Conservation (phyloP, 2,888 invertebrate genomes). For the Halictus quadricinctus region DNA sequence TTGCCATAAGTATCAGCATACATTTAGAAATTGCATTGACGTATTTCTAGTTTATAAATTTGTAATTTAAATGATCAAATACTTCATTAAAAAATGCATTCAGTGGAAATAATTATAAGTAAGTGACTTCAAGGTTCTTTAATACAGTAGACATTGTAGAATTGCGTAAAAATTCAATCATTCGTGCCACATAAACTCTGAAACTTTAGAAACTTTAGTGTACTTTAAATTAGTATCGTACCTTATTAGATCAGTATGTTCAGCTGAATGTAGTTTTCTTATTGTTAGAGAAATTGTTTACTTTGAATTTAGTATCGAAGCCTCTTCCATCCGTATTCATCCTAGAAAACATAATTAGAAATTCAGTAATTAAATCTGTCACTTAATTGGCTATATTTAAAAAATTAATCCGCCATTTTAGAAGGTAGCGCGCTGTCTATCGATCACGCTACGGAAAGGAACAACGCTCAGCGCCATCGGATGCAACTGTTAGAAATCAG, state of each 20-base stretch:
- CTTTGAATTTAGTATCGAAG: neutral
- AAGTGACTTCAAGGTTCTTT: neutral
- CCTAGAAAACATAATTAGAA: neutral
- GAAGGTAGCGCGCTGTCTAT: neutral
- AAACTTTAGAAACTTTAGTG: neutral
- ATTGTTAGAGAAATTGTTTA: neutral
- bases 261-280: neutral
- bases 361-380: neutral
- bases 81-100: neutral
- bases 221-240: neutral
- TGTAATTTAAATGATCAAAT: neutral
- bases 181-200: too few relatives aligned
- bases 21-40: too few relatives aligned
- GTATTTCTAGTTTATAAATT: neutral
- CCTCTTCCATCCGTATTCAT: neutral
- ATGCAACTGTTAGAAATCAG: neutral
- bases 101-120: slow-evolving; percentile 6
- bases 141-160: neutral
- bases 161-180: neutral
- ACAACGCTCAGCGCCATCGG: neutral
- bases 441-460: neutral
- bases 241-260: neutral
- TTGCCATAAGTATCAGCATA: neutral
- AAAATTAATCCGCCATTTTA: neutral
- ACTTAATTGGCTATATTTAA: too few relatives aligned